A percentile compares a stretch with the other conserved stretches of the same genome.
These are phyloP conservation scores for Orthosia gracilis DNA, from an alignment of 2,888 invertebrate genomes.

Conservation along the genomic window DNA sequence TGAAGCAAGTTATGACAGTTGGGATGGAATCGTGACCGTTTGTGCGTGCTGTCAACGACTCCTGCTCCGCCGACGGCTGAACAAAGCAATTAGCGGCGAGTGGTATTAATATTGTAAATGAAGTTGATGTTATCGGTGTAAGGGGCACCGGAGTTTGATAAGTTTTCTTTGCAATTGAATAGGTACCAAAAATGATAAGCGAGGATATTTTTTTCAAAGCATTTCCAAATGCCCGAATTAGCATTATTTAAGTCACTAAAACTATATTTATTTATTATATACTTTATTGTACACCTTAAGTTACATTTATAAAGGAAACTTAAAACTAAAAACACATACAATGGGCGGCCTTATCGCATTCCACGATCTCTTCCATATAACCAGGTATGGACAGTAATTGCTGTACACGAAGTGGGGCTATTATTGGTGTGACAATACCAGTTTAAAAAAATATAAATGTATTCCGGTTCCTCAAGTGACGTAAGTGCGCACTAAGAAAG, in stretches of 20 bases:
- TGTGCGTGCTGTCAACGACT: conserved; percentile 66
- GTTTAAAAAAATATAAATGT: too few relatives aligned
- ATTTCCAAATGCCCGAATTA: too few relatives aligned
- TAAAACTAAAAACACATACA: too few relatives aligned
- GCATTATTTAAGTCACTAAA: background rate
- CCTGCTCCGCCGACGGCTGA: conserved; percentile 34
- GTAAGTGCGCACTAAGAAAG: too few relatives aligned
- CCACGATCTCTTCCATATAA: too few relatives aligned
- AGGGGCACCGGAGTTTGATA: conserved; percentile 13
- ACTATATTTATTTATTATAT: background rate
- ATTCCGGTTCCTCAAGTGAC: too few relatives aligned
- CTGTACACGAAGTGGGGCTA: too few relatives aligned
- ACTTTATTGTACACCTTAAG: too few relatives aligned
- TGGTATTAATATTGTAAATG: conserved; percentile 55
- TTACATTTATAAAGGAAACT: too few relatives aligned
- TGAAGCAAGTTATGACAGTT: conserved; percentile 77
- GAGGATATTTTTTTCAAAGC: background rate
- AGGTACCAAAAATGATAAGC: background rate
- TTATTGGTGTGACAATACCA: too few relatives aligned
- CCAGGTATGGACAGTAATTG: too few relatives aligned
- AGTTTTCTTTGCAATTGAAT: conserved; percentile 15
- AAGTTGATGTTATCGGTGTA: conserved; percentile 44
- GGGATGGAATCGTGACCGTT: conserved; percentile 72
- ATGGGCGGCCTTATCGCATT: too few relatives aligned
- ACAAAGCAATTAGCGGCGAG: conserved; percentile 64